phyloP scores from a whole-genome alignment of 2,888 invertebrate species.

The Drosophila niveifrons region DNA sequence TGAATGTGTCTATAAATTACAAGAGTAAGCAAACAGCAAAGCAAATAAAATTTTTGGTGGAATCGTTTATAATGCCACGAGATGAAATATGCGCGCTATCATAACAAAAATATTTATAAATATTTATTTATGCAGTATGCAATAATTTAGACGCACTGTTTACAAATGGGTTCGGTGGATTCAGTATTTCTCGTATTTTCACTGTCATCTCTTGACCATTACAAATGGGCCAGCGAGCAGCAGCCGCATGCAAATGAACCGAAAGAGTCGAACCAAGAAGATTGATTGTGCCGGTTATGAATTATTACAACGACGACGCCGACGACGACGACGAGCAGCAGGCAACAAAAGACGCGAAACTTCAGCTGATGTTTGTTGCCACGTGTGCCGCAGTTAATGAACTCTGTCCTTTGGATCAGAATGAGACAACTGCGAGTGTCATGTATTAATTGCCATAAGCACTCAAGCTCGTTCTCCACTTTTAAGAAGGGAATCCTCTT shows the following conservation, averaged over 20 bases:
- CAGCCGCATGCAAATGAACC: constrained; percentile 66
- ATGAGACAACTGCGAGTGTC: constrained; percentile 30
- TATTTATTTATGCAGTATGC: constrained; percentile 56
- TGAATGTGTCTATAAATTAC: constrained; percentile 30
- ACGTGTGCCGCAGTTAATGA: constrained; percentile 53
- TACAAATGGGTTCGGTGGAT: constrained; percentile 61
- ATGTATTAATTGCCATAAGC: constrained; percentile 42
- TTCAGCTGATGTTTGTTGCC: constrained; percentile 18
- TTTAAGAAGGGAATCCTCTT: neutral
- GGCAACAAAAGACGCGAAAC: constrained; percentile 7
- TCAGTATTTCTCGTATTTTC: constrained; percentile 31
- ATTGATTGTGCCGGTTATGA: constrained; percentile 66
- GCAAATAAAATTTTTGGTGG: constrained; percentile 1
- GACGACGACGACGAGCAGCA: constrained; percentile 8
- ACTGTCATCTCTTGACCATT: constrained; percentile 61
- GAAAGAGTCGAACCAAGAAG: constrained; percentile 51
- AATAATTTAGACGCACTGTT: constrained; percentile 61
- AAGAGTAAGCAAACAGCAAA: neutral
- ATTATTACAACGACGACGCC: constrained; percentile 41
- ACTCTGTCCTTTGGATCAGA: constrained; percentile 9
- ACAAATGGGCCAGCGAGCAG: constrained; percentile 60
- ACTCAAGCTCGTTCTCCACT: neutral
- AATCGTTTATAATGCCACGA: constrained; percentile 27
- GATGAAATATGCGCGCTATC: constrained; percentile 44
- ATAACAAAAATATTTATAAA: constrained; percentile 56